phyloP scores from a whole-genome alignment of 2,888 invertebrate genomes.

The Cerceris ruficornis region DNA sequence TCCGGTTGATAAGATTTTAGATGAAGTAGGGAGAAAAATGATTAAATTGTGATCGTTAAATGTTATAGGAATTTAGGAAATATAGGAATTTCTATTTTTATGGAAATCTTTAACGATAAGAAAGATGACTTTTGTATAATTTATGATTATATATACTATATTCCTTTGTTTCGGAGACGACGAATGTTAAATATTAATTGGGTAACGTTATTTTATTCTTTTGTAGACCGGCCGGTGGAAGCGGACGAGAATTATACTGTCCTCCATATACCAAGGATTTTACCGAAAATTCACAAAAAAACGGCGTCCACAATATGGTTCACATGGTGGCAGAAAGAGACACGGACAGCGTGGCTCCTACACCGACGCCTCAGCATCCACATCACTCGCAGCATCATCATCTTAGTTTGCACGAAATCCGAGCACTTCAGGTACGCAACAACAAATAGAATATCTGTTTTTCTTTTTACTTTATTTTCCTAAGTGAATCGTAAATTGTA shows the following conservation, averaged over 20 bases:
- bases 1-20: too few relatives aligned
- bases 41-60: background rate
- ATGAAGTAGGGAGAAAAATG: too few relatives aligned
- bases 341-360: slow-evolving; percentile 82
- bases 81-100: background rate
- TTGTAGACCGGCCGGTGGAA: slow-evolving; percentile 78
- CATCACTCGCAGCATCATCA: slow-evolving; percentile 84
- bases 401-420: slow-evolving; percentile 85
- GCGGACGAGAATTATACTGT: slow-evolving; percentile 78
- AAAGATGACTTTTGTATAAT: too few relatives aligned
- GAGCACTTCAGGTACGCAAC: slow-evolving; percentile 83
- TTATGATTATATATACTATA: too few relatives aligned
- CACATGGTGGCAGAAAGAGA: slow-evolving; percentile 84
- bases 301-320: slow-evolving; percentile 74
- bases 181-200: background rate
- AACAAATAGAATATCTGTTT: background rate
- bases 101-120: too few relatives aligned
- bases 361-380: slow-evolving; percentile 78
- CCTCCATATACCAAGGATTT: slow-evolving; percentile 73
- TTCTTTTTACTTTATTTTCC: background rate
- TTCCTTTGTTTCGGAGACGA: too few relatives aligned
- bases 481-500: too few relatives aligned
- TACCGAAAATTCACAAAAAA: slow-evolving; percentile 73
- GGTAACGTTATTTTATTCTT: background rate
- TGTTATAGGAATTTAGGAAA: background rate